Evolutionary conservation across 2,888 invertebrate species (phyloP).

Genomic region (Peribatodes rhomboidaria): DNA sequence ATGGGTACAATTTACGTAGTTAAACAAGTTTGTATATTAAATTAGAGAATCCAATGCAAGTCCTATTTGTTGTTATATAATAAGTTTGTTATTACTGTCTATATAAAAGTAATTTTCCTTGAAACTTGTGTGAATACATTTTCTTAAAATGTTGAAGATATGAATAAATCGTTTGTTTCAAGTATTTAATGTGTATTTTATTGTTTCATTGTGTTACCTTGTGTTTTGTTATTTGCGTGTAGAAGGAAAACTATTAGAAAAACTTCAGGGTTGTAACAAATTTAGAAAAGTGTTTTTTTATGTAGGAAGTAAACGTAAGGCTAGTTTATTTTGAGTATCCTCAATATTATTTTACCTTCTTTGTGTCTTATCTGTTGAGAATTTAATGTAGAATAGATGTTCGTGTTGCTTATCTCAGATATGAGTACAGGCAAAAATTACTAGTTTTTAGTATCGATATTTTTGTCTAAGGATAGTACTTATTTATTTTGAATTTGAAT

Average conservation of each 20-base stretch:
- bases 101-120: constrained; percentile 40
- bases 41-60: constrained; percentile 54
- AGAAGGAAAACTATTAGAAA: not conserved
- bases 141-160: constrained; percentile 58
- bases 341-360: too few relatives aligned
- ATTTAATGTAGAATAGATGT: too few relatives aligned
- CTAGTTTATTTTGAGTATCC: too few relatives aligned
- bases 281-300: not conserved
- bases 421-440: too few relatives aligned
- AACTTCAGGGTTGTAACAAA: not conserved
- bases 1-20: constrained; percentile 43
- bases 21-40: constrained; percentile 24
- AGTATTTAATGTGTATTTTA: constrained; percentile 53
- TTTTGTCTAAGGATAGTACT: too few relatives aligned
- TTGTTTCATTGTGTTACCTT: constrained; percentile 37
- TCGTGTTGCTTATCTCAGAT: too few relatives aligned
- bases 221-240: not conserved
- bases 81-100: constrained; percentile 47
- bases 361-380: too few relatives aligned
- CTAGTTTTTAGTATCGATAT: too few relatives aligned
- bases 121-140: constrained; percentile 60
- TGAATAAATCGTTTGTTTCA: constrained; percentile 78
- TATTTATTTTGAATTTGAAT: too few relatives aligned
- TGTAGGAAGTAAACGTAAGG: not conserved
- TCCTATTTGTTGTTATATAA: constrained; percentile 47